These are phyloP conservation scores for Progne subis DNA, from an alignment of 2,113 vertebrate species.

Conservation along the genomic window DNA sequence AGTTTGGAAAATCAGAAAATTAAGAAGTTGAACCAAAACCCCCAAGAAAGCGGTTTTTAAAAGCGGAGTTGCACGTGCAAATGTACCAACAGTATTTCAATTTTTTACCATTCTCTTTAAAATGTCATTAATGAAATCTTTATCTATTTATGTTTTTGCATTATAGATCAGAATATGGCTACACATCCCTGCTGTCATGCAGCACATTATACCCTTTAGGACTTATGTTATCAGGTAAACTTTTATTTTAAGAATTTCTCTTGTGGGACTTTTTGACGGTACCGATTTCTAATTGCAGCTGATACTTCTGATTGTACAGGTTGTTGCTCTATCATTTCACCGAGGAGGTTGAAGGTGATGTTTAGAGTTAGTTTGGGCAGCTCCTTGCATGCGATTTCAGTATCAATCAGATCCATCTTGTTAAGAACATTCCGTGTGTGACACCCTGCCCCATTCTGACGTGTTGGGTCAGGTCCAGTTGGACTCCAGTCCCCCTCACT, in stretches of 20 bases:
- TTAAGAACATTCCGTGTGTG: neutral
- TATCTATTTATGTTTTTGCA: slow-evolving; percentile 55
- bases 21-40: neutral
- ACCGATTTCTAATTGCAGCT: neutral
- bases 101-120: neutral
- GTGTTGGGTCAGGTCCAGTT: neutral
- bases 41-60: neutral
- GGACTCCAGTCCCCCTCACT: neutral
- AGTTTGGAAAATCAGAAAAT: neutral
- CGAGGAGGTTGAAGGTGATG: neutral
- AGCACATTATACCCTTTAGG: slow-evolving; percentile 99
- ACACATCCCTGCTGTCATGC: slow-evolving; percentile 99
- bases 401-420: neutral
- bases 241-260: slow-evolving; percentile 4
- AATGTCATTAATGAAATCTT: slow-evolving; percentile 23
- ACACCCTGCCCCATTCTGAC: neutral
- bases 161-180: slow-evolving; percentile 98
- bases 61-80: neutral
- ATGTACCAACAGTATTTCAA: neutral
- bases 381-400: neutral
- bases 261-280: neutral
- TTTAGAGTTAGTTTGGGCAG: neutral
- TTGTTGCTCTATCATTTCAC: slow-evolving; percentile 3
- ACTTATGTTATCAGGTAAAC: slow-evolving; percentile 95
- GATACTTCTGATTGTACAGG: neutral